Percentiles rank a stretch among this genome's conserved stretches.
Evolutionary conservation across 2,888 invertebrate species (phyloP).

Genomic region (Neoascia interrupta): DNA sequence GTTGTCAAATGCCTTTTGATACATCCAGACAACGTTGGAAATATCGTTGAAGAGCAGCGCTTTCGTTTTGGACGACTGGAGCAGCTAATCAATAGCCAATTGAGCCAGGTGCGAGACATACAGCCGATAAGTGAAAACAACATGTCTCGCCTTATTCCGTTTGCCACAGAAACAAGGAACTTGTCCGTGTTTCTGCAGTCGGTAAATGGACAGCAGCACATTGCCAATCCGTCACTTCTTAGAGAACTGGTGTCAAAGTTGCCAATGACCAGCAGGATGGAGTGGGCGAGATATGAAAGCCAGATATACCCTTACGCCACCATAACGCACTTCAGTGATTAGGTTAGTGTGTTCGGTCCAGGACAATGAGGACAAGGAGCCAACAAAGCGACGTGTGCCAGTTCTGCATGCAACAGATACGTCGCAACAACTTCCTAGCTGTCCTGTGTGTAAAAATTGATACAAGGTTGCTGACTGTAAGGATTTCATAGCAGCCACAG

Average conservation of each 20-base stretch:
- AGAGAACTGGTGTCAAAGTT: constrained; percentile 9
- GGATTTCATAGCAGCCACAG: constrained; percentile 5
- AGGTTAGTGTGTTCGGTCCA: constrained; percentile 1
- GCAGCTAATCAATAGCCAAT: constrained; percentile 50
- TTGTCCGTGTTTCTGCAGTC: too few relatives aligned
- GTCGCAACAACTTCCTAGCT: background rate
- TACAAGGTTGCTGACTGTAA: constrained; percentile 11
- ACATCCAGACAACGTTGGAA: constrained; percentile 49
- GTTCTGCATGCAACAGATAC: background rate
- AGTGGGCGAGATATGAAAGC: constrained; percentile 11
- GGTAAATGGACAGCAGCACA: constrained; percentile 36
- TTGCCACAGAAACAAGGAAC: constrained; percentile 41
- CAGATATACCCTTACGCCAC: background rate
- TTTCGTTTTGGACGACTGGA: constrained; percentile 60
- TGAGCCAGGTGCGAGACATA: constrained; percentile 49
- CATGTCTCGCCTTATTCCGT: constrained; percentile 44
- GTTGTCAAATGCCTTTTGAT: constrained; percentile 53
- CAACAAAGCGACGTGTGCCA: constrained; percentile 6
- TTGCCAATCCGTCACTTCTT: constrained; percentile 32
- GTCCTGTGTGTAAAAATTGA: constrained; percentile 16
- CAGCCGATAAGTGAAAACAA: constrained; percentile 32
- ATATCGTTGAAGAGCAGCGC: constrained; percentile 38
- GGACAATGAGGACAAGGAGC: background rate
- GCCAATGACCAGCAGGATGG: constrained; percentile 16
- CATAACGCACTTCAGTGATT: constrained; percentile 7